Conservation (phyloP, 2,888 invertebrate genomes). For the Mystacides longicornis region DNA sequence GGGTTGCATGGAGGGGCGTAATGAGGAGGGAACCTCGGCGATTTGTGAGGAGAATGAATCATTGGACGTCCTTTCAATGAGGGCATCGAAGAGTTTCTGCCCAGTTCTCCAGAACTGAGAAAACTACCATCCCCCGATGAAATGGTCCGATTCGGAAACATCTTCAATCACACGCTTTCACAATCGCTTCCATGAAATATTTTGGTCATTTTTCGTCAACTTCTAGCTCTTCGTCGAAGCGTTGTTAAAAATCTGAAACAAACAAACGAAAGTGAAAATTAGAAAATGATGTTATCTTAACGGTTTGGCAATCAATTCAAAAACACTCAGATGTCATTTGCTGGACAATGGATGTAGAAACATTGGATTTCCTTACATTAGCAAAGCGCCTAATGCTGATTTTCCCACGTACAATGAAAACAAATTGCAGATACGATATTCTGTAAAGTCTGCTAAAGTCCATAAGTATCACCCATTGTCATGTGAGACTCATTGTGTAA, state of each 20-base stretch:
- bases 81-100: slow-evolving; percentile 36
- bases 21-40: slow-evolving; percentile 35
- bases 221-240: slow-evolving; percentile 3
- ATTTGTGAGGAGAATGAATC: slow-evolving; percentile 12
- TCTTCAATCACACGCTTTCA: slow-evolving; percentile 21
- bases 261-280: neutral
- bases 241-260: slow-evolving; percentile 9
- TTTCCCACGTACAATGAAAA: neutral
- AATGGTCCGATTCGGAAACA: slow-evolving; percentile 35
- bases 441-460: neutral
- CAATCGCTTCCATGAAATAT: neutral
- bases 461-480: neutral
- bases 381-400: neutral
- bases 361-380: neutral
- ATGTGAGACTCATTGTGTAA: neutral
- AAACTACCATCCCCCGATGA: slow-evolving; percentile 35
- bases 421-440: neutral
- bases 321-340: too few relatives aligned
- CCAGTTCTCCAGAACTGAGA: slow-evolving; percentile 33
- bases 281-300: neutral
- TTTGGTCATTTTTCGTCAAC: slow-evolving; percentile 6
- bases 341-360: too few relatives aligned
- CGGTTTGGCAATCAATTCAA: neutral
- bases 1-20: slow-evolving; percentile 27
- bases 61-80: slow-evolving; percentile 28